A percentile compares a stretch with the other conserved stretches of the same genome.
Conservation (phyloP, 2,113 vertebrate species). For the Sceloporus tristichus region DNA sequence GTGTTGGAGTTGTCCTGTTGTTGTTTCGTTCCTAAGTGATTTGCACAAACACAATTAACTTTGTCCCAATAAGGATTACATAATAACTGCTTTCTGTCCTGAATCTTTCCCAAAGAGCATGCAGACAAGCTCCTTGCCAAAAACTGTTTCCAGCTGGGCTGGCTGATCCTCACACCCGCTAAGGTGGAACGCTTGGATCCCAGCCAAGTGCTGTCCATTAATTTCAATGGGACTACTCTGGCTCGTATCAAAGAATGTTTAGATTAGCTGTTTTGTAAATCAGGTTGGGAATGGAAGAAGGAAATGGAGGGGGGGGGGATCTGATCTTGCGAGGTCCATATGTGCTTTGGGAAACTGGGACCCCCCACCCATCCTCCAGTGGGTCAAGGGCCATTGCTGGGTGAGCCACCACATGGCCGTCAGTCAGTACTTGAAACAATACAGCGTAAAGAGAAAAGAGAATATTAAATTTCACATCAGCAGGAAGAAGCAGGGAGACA, state of each 20-base stretch:
- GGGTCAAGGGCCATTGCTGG: background rate
- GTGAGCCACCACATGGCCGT: background rate
- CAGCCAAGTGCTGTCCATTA: background rate
- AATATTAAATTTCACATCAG: background rate
- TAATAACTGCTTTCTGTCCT: background rate
- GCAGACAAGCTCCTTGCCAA: background rate
- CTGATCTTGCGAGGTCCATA: background rate
- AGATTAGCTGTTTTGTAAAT: background rate
- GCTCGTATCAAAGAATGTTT: background rate
- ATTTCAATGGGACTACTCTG: background rate
- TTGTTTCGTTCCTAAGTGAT: slow-evolving; percentile 18
- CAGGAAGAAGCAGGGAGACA: background rate
- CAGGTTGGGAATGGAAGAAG: background rate
- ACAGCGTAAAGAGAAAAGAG: background rate
- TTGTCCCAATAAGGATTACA: slow-evolving; percentile 21
- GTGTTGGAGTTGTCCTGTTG: background rate
- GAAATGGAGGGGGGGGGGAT: background rate
- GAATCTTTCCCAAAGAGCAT: background rate
- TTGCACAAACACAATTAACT: slow-evolving; percentile 19
- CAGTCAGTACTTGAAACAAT: background rate
- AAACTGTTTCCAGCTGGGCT: slow-evolving; percentile 11
- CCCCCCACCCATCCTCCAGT: no score
- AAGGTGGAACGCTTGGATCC: background rate
- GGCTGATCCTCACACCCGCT: background rate
- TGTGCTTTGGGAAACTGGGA: background rate